Conservation (phyloP, 2,888 invertebrate genomes). For the Anthoptus insignis region DNA sequence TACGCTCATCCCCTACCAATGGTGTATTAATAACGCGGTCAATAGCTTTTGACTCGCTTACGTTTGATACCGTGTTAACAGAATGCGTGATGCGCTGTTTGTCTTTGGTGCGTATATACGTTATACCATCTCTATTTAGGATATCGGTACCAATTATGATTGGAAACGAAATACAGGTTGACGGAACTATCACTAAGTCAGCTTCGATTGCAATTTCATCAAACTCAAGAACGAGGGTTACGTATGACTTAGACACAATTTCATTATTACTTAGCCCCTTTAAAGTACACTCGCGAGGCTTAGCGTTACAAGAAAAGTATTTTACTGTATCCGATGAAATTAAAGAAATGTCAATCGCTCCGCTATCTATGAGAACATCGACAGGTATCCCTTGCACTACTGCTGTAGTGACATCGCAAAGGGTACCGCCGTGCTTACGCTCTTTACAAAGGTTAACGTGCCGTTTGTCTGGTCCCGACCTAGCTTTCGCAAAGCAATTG, state of each 20-base stretch:
- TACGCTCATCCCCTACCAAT: slow-evolving; percentile 28
- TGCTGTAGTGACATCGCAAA: slow-evolving; percentile 40
- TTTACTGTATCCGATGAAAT: neutral
- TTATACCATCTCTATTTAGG: slow-evolving; percentile 47
- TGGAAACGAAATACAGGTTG: slow-evolving; percentile 41
- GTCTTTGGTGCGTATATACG: slow-evolving; percentile 41
- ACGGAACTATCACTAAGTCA: slow-evolving; percentile 47
- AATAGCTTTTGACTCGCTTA: neutral
- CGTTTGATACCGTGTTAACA: neutral
- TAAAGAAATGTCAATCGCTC: slow-evolving; percentile 19
- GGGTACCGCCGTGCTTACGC: slow-evolving; percentile 44
- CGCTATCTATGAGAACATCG: slow-evolving; percentile 50
- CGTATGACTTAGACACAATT: slow-evolving; percentile 40
- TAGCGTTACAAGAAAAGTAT: neutral
- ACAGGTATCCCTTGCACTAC: slow-evolving; percentile 47
- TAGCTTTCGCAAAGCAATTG: slow-evolving; percentile 46
- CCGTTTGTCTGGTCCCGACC: neutral
- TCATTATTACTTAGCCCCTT: slow-evolving; percentile 45
- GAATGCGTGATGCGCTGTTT: slow-evolving; percentile 35
- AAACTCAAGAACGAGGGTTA: slow-evolving; percentile 45
- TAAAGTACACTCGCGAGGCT: neutral
- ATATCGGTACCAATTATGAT: slow-evolving; percentile 50
- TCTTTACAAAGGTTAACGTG: neutral
- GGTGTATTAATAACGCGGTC: slow-evolving; percentile 37
- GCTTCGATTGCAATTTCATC: slow-evolving; percentile 46